Conservation (phyloP, 2,888 invertebrate species). For the Penaeus monodon region DNA sequence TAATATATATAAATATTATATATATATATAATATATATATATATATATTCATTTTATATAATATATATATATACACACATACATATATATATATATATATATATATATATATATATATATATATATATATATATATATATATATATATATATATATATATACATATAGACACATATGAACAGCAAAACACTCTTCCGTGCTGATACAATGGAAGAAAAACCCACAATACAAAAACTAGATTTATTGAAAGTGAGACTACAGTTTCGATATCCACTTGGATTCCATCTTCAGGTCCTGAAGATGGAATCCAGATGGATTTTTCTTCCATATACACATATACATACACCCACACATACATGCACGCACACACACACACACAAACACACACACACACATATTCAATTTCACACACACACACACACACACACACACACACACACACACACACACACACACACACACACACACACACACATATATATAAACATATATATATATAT, state of each 20-base stretch:
- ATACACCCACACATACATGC: too few relatives aligned
- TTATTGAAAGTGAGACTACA: too few relatives aligned
- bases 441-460: background rate
- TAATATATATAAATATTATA: slow-evolving; percentile 12
- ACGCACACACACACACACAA: background rate
- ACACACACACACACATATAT: background rate
- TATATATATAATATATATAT: slow-evolving; percentile 15
- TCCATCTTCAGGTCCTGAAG: too few relatives aligned
- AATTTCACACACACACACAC: too few relatives aligned
- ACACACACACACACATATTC: slow-evolving; percentile 7
- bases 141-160: slow-evolving; percentile 4
- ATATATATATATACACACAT: slow-evolving; percentile 4
- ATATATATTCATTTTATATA: too few relatives aligned
- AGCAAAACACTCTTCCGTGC: too few relatives aligned
- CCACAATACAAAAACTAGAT: too few relatives aligned
- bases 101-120: slow-evolving; percentile 12
- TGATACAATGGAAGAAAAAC: too few relatives aligned
- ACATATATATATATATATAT: slow-evolving; percentile 10
- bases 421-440: background rate
- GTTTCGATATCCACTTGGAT: too few relatives aligned
- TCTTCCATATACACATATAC: too few relatives aligned
- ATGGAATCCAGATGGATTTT: too few relatives aligned
- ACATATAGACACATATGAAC: too few relatives aligned
- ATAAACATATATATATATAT: slow-evolving; percentile 11
- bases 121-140: slow-evolving; percentile 19